Base-by-base conservation (phyloP, 2,888 invertebrate genomes). In the Macrosiphum euphorbiae region DNA sequence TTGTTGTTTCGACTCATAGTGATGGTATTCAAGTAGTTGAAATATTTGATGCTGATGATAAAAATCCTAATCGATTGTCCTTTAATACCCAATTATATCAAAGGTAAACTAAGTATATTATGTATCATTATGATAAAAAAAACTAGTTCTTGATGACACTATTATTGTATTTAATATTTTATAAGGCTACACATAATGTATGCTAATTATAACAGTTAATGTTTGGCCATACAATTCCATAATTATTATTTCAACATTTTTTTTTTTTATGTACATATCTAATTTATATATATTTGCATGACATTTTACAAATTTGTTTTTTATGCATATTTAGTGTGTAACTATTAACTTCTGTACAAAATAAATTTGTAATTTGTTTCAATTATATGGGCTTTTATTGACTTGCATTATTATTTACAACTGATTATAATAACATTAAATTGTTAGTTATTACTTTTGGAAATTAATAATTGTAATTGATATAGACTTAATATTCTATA, bases 71-170 rank as follows among this genome's bases (percentile, higher is more conserved):
- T 50, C 28, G 52, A n/a, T 1, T 67, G 13, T 94, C 94, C n/a
- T 94, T 41, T 87, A 94, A 94, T 28, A 86, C 50, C 28, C 94
- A 94, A 47, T 90, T 94, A 85, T 90, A 90, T 41, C 90, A 94
- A 90, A 90, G 94, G 94, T 94, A 52, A 50, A 41, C 58, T 84
- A 1, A n/a, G 16, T 78, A n/a, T 26, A n/a, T 24, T 35, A n/a
- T 24, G 13, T 67, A 35, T 28, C 20, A 47, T 86, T 41, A 85
- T 85, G 11, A 16, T 91, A 67, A 16, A 67, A n/a, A n/a, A 28
- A 11, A 20, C 16, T 84, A 85, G 1, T 91, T 55, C 5, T 67
- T 67, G 8, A 67, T 67, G n/a, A n/a, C 5, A 28, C 3, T 0
- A 67, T n/a, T 67, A 67, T 67, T 67, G 16, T 67, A n/a, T 67